A percentile compares a stretch with the other conserved stretches of the same genome.
Evolutionary conservation across 2,888 invertebrate genomes (phyloP).

Genomic region (Pseudococcus jackbeardsleyi): DNA sequence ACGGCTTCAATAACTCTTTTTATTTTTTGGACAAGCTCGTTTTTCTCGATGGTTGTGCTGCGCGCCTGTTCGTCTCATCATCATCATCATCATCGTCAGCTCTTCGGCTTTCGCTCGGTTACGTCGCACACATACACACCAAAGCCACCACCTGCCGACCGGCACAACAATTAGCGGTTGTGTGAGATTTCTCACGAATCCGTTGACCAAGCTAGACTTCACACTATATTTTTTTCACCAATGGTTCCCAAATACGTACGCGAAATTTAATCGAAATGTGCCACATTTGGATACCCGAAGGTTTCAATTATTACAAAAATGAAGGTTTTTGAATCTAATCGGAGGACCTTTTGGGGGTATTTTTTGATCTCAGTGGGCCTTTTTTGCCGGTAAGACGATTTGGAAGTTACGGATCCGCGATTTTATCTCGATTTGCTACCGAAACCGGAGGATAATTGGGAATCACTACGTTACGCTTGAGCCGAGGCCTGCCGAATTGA

Average conservation of each 20-base stretch:
- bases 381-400: no score
- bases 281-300: no score
- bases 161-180: constrained; percentile 62
- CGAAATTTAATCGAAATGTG: no score
- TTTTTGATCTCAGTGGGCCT: no score
- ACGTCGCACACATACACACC: constrained; percentile 11
- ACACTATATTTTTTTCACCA: constrained; percentile 41
- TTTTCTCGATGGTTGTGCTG: neutral
- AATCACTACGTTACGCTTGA: constrained; percentile 38
- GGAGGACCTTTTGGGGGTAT: no score
- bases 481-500: constrained; percentile 38
- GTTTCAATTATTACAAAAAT: no score
- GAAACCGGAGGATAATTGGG: neutral
- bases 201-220: constrained; percentile 62
- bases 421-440: neutral
- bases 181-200: constrained; percentile 64
- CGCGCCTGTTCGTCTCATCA: constrained; percentile 2
- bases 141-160: constrained; percentile 51
- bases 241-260: constrained; percentile 53
- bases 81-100: constrained; percentile 19
- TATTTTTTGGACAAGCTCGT: constrained; percentile 13
- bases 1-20: constrained; percentile 32
- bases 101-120: neutral
- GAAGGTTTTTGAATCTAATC: no score
- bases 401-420: no score